Conservation (phyloP, 2,113 vertebrate species). For the Calyptommatus sinebrachiatus region DNA sequence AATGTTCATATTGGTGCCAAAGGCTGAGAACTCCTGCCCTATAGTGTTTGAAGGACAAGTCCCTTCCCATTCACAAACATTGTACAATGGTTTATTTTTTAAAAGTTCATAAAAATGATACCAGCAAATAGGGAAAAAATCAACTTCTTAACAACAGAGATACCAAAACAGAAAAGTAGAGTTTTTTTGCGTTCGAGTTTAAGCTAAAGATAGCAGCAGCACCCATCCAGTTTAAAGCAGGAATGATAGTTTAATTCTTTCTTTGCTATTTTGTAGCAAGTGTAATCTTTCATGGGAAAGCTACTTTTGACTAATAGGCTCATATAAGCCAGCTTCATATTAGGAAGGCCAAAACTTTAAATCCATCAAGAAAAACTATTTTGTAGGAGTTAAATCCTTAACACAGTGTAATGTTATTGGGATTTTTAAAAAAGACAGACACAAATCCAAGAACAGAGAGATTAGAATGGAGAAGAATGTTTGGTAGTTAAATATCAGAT, state of each 20-base stretch:
- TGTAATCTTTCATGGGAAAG: constrained; percentile 46
- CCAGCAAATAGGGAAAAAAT: not conserved
- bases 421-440: constrained; percentile 44
- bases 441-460: constrained; percentile 19
- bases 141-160: not conserved
- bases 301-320: constrained; percentile 39
- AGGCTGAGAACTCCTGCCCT: no score
- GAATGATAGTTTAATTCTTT: not conserved
- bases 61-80: not conserved
- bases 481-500: constrained; percentile 10
- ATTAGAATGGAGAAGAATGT: not conserved
- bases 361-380: constrained; percentile 43
- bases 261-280: constrained; percentile 32
- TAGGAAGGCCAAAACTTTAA: constrained; percentile 45
- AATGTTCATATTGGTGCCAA: no score
- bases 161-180: not conserved
- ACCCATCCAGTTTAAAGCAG: not conserved
- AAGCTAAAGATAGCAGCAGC: not conserved
- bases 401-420: constrained; percentile 37
- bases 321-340: constrained; percentile 30
- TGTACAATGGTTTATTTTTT: not conserved
- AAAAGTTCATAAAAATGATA: not conserved
- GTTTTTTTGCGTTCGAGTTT: not conserved
- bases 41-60: no score
- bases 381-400: constrained; percentile 26